Percentiles rank a stretch among this genome's conserved stretches.
phyloP scores from a whole-genome alignment of 37 sponge, comb jelly and placozoan genomes.

The Oopsacas minuta region DNA sequence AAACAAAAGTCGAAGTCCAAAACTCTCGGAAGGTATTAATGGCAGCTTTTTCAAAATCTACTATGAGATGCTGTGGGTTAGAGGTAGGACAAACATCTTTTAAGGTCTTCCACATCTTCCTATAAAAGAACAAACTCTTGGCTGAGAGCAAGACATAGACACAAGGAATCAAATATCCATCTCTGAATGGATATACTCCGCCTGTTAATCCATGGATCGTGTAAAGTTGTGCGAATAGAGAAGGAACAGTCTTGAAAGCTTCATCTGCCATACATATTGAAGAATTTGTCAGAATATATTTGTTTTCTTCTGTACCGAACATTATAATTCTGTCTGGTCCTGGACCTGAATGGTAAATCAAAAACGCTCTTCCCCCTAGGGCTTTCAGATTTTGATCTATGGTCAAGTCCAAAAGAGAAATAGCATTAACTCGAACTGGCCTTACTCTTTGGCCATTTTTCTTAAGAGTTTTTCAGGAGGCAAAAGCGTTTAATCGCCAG shows the following conservation, averaged over 20 bases:
- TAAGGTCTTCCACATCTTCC: background rate
- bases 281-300: background rate
- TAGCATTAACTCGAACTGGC: background rate
- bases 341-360: background rate
- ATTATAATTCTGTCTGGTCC: background rate
- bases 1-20: background rate
- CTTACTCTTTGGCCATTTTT: background rate
- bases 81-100: background rate
- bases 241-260: slow-evolving; percentile 2
- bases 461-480: background rate
- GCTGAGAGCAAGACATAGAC: background rate
- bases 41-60: background rate
- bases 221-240: background rate
- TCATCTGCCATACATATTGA: slow-evolving; percentile 5
- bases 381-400: background rate
- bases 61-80: background rate
- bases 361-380: background rate
- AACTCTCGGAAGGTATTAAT: background rate
- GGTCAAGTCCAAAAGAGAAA: background rate
- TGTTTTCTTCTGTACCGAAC: slow-evolving; percentile 16
- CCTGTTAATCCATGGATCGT: background rate
- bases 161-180: background rate
- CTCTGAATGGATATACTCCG: background rate
- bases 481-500: background rate
- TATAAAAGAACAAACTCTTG: background rate